Conservation (phyloP, 2,797 vertebrate genomes). For the Eupleurogrammus muticus region DNA sequence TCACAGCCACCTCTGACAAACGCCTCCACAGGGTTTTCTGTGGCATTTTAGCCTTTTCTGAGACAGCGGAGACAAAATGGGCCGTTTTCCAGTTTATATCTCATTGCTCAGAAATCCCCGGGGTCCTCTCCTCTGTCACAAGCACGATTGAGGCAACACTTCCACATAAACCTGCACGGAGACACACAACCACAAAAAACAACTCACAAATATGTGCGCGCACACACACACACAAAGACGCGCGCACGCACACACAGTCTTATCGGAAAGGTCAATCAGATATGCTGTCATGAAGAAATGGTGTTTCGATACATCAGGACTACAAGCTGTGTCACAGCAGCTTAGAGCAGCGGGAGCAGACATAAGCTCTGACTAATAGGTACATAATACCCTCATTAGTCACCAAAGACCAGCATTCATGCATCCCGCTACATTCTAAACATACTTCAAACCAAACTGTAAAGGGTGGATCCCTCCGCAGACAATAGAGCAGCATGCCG, state of each 20-base stretch:
- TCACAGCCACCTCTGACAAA: slow-evolving; percentile 38
- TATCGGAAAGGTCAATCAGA: slow-evolving; percentile 73
- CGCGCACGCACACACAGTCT: slow-evolving; percentile 31
- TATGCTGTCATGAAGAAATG: slow-evolving; percentile 57
- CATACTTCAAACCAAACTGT: slow-evolving; percentile 34
- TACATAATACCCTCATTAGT: slow-evolving; percentile 64
- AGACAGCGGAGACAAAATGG: slow-evolving; percentile 50
- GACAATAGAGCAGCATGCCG: slow-evolving; percentile 34
- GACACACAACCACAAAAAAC: slow-evolving; percentile 19
- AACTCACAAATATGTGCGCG: slow-evolving; percentile 7
- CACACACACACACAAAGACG: slow-evolving; percentile 4
- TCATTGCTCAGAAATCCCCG: slow-evolving; percentile 60
- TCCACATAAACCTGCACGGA: slow-evolving; percentile 37
- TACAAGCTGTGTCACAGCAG: slow-evolving; percentile 56
- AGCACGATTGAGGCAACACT: slow-evolving; percentile 41
- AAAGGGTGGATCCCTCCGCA: slow-evolving; percentile 19
- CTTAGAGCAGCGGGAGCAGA: slow-evolving; percentile 44
- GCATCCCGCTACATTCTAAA: slow-evolving; percentile 34
- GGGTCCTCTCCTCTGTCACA: slow-evolving; percentile 59
- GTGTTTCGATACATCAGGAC: slow-evolving; percentile 60
- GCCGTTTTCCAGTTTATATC: slow-evolving; percentile 62
- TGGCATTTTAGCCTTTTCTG: slow-evolving; percentile 45
- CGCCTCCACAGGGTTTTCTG: slow-evolving; percentile 36
- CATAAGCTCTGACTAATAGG: slow-evolving; percentile 58
- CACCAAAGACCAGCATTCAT: slow-evolving; percentile 39